Evolutionary conservation across 1,140 invertebrate species (phyloP).

Genomic region (Microplitis mediator): DNA sequence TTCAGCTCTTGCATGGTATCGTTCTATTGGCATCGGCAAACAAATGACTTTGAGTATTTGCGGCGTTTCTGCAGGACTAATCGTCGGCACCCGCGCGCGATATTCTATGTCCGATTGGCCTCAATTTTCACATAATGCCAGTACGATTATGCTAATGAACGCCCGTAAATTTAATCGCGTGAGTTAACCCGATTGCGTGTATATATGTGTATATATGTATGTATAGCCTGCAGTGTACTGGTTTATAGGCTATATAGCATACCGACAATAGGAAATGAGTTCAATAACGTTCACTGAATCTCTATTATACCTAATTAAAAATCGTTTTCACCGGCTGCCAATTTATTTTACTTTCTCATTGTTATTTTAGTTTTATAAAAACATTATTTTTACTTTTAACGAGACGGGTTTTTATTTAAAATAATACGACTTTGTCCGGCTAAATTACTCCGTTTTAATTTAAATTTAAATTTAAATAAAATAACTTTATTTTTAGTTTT

Average conservation of each 20-base stretch:
- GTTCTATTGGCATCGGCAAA: neutral
- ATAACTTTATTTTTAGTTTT: no score
- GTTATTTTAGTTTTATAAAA: no score
- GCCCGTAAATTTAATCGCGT: slow-evolving; percentile 9
- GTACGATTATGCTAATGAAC: slow-evolving; percentile 13
- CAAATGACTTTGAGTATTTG: neutral
- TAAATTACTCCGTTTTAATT: no score
- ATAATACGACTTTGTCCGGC: no score
- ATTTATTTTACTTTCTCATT: no score
- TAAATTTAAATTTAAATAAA: no score
- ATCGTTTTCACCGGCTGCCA: neutral
- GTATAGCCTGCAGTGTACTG: neutral
- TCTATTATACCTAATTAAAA: neutral
- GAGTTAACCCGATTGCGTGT: neutral
- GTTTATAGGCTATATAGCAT: neutral
- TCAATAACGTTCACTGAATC: slow-evolving; percentile 5
- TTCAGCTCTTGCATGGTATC: neutral
- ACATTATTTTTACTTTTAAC: no score
- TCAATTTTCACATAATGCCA: slow-evolving; percentile 14
- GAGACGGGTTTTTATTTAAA: no score
- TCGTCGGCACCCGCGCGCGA: neutral
- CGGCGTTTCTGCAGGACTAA: neutral
- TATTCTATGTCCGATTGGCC: slow-evolving; percentile 12
- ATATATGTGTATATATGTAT: neutral
- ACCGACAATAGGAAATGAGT: neutral